Percentiles rank a stretch among this genome's conserved stretches.
phyloP scores from a whole-genome alignment of 2,888 invertebrate genomes.

The Coelinius sp. region DNA sequence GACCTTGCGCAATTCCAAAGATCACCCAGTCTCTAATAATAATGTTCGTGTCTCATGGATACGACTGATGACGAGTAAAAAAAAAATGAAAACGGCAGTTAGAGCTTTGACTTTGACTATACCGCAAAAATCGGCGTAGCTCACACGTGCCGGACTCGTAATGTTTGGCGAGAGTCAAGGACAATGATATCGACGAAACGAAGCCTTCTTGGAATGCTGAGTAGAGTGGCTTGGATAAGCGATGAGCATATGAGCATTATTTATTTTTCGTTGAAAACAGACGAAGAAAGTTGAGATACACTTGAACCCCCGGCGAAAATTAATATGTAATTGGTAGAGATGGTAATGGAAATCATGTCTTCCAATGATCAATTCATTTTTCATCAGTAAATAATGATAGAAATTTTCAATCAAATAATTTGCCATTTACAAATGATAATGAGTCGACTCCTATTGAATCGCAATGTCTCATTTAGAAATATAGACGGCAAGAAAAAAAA shows the following conservation, averaged over 20 bases:
- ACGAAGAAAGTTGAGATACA: not conserved
- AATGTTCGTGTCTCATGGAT: constrained; percentile 5
- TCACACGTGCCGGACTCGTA: constrained; percentile 45
- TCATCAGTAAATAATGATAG: too few relatives aligned
- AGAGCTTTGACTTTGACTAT: constrained; percentile 19
- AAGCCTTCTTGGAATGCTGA: constrained; percentile 55
- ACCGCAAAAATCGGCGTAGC: constrained; percentile 9
- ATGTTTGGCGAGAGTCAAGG: constrained; percentile 51
- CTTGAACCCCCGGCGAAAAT: not conserved
- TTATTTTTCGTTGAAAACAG: not conserved
- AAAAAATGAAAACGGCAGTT: constrained; percentile 8
- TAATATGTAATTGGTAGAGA: too few relatives aligned
- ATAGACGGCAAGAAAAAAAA: not conserved
- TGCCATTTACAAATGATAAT: not conserved
- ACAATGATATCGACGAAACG: constrained; percentile 55
- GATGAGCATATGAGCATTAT: not conserved
- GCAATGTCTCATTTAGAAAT: not conserved
- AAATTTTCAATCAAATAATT: not conserved
- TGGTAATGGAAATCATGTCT: too few relatives aligned
- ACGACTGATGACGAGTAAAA: not conserved
- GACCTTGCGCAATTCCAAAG: constrained; percentile 24
- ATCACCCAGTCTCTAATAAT: constrained; percentile 20
- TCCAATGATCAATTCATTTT: too few relatives aligned
- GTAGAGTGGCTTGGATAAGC: constrained; percentile 46
- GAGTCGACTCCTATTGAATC: not conserved